Evolutionary conservation across 2,888 invertebrate species (phyloP).

Genomic region (Xestia sexstrigata): DNA sequence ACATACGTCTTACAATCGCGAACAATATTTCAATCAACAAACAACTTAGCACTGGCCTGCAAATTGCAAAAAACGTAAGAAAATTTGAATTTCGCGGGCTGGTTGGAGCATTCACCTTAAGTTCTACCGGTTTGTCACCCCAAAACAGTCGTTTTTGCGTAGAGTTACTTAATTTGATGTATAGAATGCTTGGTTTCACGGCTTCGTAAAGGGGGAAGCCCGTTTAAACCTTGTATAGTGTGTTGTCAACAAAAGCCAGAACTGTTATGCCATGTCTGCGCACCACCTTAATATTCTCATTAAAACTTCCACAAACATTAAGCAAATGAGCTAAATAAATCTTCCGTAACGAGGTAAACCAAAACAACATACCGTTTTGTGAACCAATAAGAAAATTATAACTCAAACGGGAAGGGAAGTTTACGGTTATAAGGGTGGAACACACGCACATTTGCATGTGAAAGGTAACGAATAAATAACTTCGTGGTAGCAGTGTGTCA

Average conservation of each 20-base stretch:
- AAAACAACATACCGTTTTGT: slow-evolving; percentile 45
- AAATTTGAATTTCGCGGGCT: too few relatives aligned
- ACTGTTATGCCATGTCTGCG: neutral
- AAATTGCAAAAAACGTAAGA: too few relatives aligned
- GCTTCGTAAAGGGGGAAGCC: too few relatives aligned
- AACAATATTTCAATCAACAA: too few relatives aligned
- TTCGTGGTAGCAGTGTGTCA: slow-evolving; percentile 52
- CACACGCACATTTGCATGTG: slow-evolving; percentile 71
- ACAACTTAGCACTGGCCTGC: too few relatives aligned
- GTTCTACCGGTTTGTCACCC: too few relatives aligned
- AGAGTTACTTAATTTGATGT: too few relatives aligned
- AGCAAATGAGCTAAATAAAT: slow-evolving; percentile 41
- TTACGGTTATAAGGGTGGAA: slow-evolving; percentile 46
- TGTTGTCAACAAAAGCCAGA: neutral
- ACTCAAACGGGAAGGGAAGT: slow-evolving; percentile 41
- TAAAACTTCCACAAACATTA: slow-evolving; percentile 34
- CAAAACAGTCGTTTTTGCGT: too few relatives aligned
- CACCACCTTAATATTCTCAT: neutral
- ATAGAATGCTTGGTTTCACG: too few relatives aligned
- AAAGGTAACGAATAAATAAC: slow-evolving; percentile 35
- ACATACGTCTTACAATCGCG: too few relatives aligned
- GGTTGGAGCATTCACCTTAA: too few relatives aligned
- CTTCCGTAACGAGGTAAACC: slow-evolving; percentile 35
- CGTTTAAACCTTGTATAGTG: neutral
- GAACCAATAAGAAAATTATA: slow-evolving; percentile 60